A percentile compares a stretch with the other conserved stretches of the same genome.
These are phyloP conservation scores for Edolisoma coerulescens DNA, from an alignment of 2,113 vertebrate genomes.

Conservation along the genomic window DNA sequence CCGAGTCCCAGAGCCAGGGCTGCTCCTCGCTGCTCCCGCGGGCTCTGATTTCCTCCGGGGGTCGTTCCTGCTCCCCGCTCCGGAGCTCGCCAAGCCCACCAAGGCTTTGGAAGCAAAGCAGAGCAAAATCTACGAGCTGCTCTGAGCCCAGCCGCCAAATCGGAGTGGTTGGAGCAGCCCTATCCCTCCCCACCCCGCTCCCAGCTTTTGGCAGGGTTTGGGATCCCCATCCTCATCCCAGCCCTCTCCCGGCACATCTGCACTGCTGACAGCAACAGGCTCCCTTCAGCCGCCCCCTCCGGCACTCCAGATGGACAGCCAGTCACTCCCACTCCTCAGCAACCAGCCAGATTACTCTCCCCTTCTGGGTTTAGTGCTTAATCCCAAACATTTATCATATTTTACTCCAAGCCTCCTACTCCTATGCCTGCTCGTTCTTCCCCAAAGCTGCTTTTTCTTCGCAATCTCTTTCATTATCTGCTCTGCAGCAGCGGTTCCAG, in stretches of 20 bases:
- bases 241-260: background rate
- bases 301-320: background rate
- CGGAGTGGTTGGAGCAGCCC: background rate
- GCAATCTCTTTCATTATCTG: background rate
- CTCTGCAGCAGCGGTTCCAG: background rate
- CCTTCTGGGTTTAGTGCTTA: background rate
- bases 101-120: background rate
- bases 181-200: fast-evolving
- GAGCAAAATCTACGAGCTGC: background rate
- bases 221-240: background rate
- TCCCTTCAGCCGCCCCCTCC: background rate
- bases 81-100: background rate
- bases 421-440: background rate
- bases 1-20: fast-evolving
- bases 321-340: background rate
- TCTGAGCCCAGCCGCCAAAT: background rate
- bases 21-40: background rate
- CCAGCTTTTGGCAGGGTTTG: background rate
- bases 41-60: background rate
- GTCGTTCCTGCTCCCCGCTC: background rate
- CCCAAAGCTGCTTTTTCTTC: background rate
- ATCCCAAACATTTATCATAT: slow-evolving; percentile 26
- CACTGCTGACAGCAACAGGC: background rate
- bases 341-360: background rate
- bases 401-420: slow-evolving; percentile 1